These are phyloP conservation scores for Darevskia mixta DNA, from an alignment of 2,797 vertebrate genomes.

Conservation along the genomic window DNA sequence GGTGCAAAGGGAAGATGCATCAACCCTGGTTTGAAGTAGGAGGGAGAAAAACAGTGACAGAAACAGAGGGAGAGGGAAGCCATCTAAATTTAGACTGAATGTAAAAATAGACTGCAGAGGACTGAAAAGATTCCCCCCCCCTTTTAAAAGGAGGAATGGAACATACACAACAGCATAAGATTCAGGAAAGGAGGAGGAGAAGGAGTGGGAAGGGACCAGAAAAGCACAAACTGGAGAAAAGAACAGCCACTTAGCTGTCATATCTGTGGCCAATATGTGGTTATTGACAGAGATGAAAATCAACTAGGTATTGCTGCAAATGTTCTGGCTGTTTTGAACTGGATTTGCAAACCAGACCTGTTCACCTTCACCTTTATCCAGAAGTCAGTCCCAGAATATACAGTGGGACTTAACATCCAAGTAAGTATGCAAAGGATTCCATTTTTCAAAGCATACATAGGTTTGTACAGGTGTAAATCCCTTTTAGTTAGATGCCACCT, in stretches of 20 bases:
- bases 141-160: neutral
- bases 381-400: neutral
- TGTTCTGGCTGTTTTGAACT: neutral
- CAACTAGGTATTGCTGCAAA: neutral
- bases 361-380: neutral
- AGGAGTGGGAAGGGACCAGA: neutral
- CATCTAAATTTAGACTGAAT: conserved; percentile 7
- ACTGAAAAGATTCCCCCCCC: neutral
- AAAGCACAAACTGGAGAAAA: neutral
- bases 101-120: rapidly evolving
- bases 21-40: neutral
- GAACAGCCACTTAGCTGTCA: neutral
- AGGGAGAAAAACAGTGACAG: conserved; percentile 2
- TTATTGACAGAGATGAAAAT: neutral
- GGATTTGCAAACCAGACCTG: neutral
- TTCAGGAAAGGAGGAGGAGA: neutral
- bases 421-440: neutral
- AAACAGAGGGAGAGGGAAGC: neutral
- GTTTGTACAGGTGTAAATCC: too few species aligned
- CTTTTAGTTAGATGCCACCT: conserved; percentile 23
- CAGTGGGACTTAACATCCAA: neutral
- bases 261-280: neutral
- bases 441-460: too few species aligned
- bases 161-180: neutral
- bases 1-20: neutral